phyloP scores from a whole-genome alignment of 2,888 invertebrate genomes.

The Trisateles emortualis region DNA sequence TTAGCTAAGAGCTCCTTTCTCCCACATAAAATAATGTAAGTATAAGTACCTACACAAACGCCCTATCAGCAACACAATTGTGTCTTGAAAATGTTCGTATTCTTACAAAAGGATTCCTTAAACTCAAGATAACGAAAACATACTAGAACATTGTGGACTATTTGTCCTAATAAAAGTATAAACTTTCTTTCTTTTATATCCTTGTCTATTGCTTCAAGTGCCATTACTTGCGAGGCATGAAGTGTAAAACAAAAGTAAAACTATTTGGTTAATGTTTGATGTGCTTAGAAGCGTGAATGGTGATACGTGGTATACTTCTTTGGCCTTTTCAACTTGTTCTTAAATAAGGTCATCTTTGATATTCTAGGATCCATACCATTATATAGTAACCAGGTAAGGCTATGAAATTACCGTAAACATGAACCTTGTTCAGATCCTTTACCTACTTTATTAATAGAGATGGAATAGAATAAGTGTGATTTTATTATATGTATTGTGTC shows the following conservation, averaged over 20 bases:
- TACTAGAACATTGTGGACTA: constrained; percentile 32
- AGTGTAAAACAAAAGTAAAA: constrained; percentile 20
- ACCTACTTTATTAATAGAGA: too few relatives aligned
- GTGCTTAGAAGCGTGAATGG: constrained; percentile 12
- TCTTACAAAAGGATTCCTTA: constrained; percentile 17
- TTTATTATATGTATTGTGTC: too few relatives aligned
- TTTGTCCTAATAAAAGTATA: constrained; percentile 37
- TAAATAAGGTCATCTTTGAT: background rate
- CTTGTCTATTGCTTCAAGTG: constrained; percentile 28
- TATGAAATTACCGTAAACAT: too few relatives aligned
- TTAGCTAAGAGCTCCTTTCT: background rate
- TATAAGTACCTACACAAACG: background rate
- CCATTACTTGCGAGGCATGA: constrained; percentile 36
- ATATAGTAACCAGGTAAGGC: background rate
- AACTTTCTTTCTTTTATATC: constrained; percentile 27
- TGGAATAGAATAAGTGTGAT: too few relatives aligned
- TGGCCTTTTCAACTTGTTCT: background rate
- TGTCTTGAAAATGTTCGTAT: constrained; percentile 20
- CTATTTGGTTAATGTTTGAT: constrained; percentile 33
- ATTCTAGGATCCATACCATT: background rate
- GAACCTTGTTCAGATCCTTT: too few relatives aligned
- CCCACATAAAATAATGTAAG: constrained; percentile 7
- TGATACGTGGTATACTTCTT: background rate
- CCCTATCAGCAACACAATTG: constrained; percentile 19
- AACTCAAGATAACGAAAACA: constrained; percentile 33